Evolutionary conservation across 2,888 invertebrate species (phyloP).

Genomic region (Heliconius hortense): DNA sequence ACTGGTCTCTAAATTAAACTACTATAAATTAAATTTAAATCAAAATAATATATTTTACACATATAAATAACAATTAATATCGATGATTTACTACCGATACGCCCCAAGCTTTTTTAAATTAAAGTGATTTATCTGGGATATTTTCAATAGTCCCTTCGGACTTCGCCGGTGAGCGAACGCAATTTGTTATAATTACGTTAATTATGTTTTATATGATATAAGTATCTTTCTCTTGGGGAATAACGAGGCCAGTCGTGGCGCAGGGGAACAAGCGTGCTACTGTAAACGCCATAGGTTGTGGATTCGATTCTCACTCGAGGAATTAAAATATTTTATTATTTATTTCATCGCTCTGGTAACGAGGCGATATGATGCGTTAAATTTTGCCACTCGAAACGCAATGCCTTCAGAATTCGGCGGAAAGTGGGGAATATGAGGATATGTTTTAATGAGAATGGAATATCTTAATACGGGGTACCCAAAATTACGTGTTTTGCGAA

Average conservation of each 20-base stretch:
- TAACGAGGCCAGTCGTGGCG: background rate
- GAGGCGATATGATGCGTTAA: too few species aligned
- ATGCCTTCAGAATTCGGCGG: too few species aligned
- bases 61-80: slow-evolving; percentile 3
- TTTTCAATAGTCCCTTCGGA: slow-evolving; percentile 22
- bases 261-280: background rate
- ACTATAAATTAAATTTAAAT: background rate
- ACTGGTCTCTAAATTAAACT: too few species aligned
- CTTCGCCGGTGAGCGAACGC: background rate
- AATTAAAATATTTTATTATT: background rate
- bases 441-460: too few species aligned
- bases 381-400: too few species aligned
- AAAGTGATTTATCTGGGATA: slow-evolving; percentile 12
- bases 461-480: too few species aligned
- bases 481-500: too few species aligned
- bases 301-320: too few species aligned
- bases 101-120: slow-evolving; percentile 12
- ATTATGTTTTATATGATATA: slow-evolving; percentile 14
- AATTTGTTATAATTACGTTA: slow-evolving; percentile 17
- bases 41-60: background rate
- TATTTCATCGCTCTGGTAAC: too few species aligned
- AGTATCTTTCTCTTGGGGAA: background rate
- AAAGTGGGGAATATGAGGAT: too few species aligned
- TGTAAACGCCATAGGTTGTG: background rate
- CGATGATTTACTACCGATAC: slow-evolving; percentile 11